Base-by-base conservation (phyloP, 2,888 invertebrate genomes). In the Aquatica leii region DNA sequence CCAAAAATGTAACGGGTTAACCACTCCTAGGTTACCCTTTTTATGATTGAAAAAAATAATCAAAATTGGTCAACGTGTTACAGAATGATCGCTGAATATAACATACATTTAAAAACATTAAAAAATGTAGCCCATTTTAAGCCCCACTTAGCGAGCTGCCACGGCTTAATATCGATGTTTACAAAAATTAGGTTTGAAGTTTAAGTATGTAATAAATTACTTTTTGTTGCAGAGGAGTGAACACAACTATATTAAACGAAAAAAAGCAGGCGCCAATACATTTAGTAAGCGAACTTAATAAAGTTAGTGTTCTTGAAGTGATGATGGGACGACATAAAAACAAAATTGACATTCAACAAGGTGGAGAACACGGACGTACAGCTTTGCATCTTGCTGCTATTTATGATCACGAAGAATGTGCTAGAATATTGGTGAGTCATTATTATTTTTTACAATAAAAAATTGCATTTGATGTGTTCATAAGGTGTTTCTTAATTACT, bases 381-480 rank as follows among this genome's bases (percentile, higher is more conserved):
- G 92, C 94, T 0, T 84, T 95, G 0, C 95, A 95, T 76, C 86
- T 93, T 65, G 93, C 94, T 0, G 94, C 94, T 5, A 92, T 92
- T 59, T 90, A 91, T 73, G 94, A 95, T 78, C 89, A 91, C 76
- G 92, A 91, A 65, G 87, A 91, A 73, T 93, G 93, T 78, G 93
- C 94, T 11, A 85, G 89, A 76, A 86, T 93, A 69, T 82, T 95
- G 86, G 95, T 95, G 85, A 84, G 84, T 70, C 53, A 41, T 20
- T 17, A 3, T 43, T n/a, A 8, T 8, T 48, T 20, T 17, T 1
- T 35, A 18, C 14, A n/a, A 18, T 18, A n/a, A n/a, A n/a, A n/a
- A n/a, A n/a, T n/a, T n/a, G n/a, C n/a, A n/a, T n/a, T n/a, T n/a
- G n/a, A n/a, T n/a, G n/a, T n/a, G n/a, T n/a, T n/a, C n/a, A n/a